Evolutionary conservation across 2,888 invertebrate species (phyloP).

Genomic region (Rhopalosiphum nymphaeae): DNA sequence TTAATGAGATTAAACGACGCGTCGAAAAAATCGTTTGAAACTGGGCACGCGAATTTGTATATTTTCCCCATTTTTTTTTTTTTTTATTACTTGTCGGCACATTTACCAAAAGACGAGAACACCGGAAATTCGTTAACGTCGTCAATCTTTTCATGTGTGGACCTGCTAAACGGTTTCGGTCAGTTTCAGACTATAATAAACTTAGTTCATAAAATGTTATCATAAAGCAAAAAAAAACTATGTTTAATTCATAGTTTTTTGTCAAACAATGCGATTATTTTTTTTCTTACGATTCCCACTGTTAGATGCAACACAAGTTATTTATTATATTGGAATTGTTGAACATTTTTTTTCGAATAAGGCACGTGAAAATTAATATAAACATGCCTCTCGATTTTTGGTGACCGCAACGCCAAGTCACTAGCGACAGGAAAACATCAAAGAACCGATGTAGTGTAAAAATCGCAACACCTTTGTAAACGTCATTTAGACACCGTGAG

Average conservation of each 20-base stretch:
- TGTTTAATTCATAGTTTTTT: conserved; percentile 42
- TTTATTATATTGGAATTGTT: neutral
- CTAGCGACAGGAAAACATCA: conserved; percentile 41
- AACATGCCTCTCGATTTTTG: neutral
- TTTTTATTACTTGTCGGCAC: conserved; percentile 51
- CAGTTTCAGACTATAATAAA: conserved; percentile 57
- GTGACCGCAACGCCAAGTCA: conserved; percentile 37
- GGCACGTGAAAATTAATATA: neutral
- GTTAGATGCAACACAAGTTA: neutral
- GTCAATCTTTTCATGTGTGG: conserved; percentile 51
- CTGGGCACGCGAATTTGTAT: conserved; percentile 47
- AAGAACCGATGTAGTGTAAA: conserved; percentile 48
- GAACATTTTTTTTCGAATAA: neutral
- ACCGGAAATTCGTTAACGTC: conserved; percentile 62
- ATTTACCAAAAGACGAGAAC: conserved; percentile 56
- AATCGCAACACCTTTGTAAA: conserved; percentile 56
- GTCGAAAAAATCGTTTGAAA: conserved; percentile 60
- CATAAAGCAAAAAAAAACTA: neutral
- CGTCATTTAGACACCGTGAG: conserved; percentile 36
- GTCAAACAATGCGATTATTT: conserved; percentile 12
- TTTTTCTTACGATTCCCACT: neutral
- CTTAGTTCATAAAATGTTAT: conserved; percentile 33
- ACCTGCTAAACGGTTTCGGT: conserved; percentile 62
- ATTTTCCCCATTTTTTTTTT: neutral
- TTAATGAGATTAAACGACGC: conserved; percentile 64